Evolutionary conservation across 2,113 vertebrate species (phyloP).

Genomic region (cat (Felis catus)): DNA sequence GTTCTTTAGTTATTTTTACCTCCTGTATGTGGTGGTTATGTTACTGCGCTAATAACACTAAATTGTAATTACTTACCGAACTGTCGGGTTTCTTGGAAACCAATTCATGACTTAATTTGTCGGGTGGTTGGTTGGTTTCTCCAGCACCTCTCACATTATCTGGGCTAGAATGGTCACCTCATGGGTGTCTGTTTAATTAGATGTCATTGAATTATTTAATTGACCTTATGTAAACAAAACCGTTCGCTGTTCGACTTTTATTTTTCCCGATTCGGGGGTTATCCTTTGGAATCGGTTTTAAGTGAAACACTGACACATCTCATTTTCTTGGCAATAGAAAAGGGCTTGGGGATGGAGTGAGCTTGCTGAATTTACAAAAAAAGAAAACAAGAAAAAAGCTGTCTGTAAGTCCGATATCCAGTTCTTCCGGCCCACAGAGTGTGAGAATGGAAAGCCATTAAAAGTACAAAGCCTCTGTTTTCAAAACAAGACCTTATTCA

Average conservation of each 20-base stretch:
- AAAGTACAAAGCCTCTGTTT: conserved; percentile 46
- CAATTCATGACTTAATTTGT: not conserved
- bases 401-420: not conserved
- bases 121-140: not conserved
- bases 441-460: conserved; percentile 14
- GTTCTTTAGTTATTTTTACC: not conserved
- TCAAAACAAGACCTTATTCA: conserved; percentile 17
- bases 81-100: not conserved
- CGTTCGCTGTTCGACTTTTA: not conserved
- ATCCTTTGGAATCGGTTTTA: not conserved
- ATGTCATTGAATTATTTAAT: conserved; percentile 28
- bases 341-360: not conserved
- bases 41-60: not conserved
- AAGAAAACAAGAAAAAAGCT: not conserved
- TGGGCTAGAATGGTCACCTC: not conserved
- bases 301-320: conserved; percentile 26
- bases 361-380: not conserved
- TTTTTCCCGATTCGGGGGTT: not conserved
- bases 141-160: not conserved
- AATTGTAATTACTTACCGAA: not conserved
- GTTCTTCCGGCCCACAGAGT: not conserved
- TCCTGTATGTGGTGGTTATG: not conserved
- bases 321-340: conserved; percentile 27
- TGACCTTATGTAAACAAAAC: not conserved
- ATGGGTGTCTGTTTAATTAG: not conserved